Evolutionary conservation across 2,797 vertebrate genomes (phyloP).

Genomic region (Denticeps clupeoides): DNA sequence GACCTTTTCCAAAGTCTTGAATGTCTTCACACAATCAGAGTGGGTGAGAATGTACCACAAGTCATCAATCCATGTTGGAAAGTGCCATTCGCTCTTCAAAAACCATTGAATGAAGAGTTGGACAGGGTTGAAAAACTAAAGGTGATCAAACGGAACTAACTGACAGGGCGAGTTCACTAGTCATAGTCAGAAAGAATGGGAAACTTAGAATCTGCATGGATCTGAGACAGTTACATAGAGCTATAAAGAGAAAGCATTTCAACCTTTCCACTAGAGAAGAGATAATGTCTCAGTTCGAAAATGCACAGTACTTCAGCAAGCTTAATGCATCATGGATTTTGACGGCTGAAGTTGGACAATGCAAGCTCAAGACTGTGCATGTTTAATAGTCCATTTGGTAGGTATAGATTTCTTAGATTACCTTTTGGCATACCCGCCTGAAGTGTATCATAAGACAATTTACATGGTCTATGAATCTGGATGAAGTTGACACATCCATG

Average conservation of each 20-base stretch:
- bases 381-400: constrained; percentile 13
- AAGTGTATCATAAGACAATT: constrained; percentile 18
- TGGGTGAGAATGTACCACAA: constrained; percentile 4
- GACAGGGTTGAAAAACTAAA: constrained; percentile 5
- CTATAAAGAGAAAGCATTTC: too few relatives aligned
- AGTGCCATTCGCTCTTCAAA: constrained; percentile 7
- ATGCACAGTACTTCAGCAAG: too few relatives aligned
- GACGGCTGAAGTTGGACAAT: constrained; percentile 6
- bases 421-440: constrained; percentile 17
- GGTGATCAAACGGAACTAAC: constrained; percentile 12
- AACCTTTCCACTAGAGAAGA: too few relatives aligned
- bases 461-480: constrained; percentile 12
- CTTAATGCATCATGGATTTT: too few relatives aligned
- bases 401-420: constrained; percentile 10
- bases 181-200: constrained; percentile 6
- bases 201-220: constrained; percentile 8
- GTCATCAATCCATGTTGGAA: constrained; percentile 11
- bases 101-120: constrained; percentile 4
- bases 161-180: constrained; percentile 8
- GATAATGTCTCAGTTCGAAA: too few relatives aligned
- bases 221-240: too few relatives aligned
- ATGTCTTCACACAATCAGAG: constrained; percentile 10
- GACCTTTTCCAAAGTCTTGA: constrained; percentile 14
- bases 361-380: constrained; percentile 11
- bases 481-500: constrained; percentile 8